Conservation (phyloP, 2,797 vertebrate genomes). For the Decapterus maruadsi region DNA sequence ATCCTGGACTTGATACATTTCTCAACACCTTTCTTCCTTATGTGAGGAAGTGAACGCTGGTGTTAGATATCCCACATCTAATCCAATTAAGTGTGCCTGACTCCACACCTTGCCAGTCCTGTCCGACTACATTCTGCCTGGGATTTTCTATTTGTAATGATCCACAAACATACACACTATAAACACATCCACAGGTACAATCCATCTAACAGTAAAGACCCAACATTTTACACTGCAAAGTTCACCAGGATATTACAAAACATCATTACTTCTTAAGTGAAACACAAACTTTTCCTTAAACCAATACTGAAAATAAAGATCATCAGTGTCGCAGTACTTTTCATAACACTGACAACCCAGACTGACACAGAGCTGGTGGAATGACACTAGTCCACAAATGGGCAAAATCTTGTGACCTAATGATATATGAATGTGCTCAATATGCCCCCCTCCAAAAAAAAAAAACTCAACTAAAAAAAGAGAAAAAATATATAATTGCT, state of each 20-base stretch:
- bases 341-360: neutral
- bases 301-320: neutral
- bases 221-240: neutral
- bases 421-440: neutral
- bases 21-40: neutral
- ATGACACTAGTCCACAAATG: neutral
- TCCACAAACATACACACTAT: constrained; percentile 13
- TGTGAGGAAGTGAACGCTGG: too few species aligned
- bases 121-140: constrained; percentile 74
- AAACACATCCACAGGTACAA: constrained; percentile 14
- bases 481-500: neutral
- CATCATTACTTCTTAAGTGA: neutral
- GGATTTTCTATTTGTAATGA: constrained; percentile 10
- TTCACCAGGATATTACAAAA: neutral
- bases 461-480: too few species aligned
- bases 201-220: neutral
- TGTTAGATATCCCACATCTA: neutral
- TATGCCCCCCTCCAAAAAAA: too few species aligned
- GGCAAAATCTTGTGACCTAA: neutral
- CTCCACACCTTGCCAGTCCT: constrained; percentile 61
- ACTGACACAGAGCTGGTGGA: neutral
- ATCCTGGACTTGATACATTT: neutral
- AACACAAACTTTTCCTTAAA: constrained; percentile 1
- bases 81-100: neutral
- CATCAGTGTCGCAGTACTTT: neutral